Conservation (phyloP, 2,113 vertebrate species). For the Trichechus manatus region DNA sequence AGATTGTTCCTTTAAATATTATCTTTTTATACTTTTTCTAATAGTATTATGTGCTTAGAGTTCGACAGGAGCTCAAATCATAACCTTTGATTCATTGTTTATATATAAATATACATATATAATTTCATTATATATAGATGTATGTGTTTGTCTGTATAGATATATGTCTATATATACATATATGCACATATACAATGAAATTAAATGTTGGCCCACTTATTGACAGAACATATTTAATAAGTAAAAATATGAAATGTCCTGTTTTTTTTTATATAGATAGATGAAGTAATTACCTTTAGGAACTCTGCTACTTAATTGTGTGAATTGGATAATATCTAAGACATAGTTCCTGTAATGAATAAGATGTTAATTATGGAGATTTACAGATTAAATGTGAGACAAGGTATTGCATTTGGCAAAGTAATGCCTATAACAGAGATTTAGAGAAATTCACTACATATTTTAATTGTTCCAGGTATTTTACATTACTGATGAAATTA, state of each 20-base stretch:
- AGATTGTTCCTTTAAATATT: neutral
- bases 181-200: neutral
- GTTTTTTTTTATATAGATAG: constrained; percentile 19
- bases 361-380: constrained; percentile 21
- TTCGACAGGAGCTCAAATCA: neutral
- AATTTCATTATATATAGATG: no score
- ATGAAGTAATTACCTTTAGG: constrained; percentile 1
- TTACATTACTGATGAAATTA: neutral
- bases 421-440: constrained; percentile 27
- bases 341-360: neutral
- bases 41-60: neutral
- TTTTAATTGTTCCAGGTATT: neutral
- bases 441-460: constrained; percentile 4
- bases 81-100: neutral
- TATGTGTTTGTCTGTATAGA: no score
- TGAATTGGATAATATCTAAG: neutral
- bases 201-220: neutral
- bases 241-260: neutral
- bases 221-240: neutral
- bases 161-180: no score
- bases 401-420: constrained; percentile 26
- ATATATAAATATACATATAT: no score
- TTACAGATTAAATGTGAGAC: constrained; percentile 55
- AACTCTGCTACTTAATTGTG: neutral
- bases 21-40: neutral